These are phyloP conservation scores for Hypotaenidia philippensis DNA, from an alignment of 2,797 vertebrate species.

Conservation along the genomic window DNA sequence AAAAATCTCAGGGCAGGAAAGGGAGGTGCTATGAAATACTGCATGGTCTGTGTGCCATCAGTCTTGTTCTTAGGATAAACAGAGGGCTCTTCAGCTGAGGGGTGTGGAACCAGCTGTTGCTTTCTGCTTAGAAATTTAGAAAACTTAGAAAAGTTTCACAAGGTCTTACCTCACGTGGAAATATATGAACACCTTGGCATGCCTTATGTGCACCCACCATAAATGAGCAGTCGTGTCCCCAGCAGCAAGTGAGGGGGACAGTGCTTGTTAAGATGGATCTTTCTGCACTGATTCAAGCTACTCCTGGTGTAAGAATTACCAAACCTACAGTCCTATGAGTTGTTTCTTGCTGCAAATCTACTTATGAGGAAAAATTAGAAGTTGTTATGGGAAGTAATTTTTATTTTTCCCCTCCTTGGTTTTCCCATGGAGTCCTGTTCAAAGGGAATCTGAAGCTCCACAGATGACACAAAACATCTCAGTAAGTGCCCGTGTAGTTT, in stretches of 20 bases:
- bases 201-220: rapidly evolving
- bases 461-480: neutral
- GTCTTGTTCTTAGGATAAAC: neutral
- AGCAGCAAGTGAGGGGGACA: neutral
- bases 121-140: neutral
- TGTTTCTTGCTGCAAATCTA: neutral
- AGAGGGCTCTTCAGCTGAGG: neutral
- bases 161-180: neutral
- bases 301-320: neutral
- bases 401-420: neutral
- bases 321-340: neutral
- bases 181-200: neutral
- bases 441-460: neutral
- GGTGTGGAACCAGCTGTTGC: neutral
- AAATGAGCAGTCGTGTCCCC: rapidly evolving
- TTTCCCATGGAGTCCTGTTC: rapidly evolving
- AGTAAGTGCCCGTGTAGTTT: neutral
- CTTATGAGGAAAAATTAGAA: neutral
- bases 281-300: neutral
- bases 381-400: neutral
- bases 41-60: neutral
- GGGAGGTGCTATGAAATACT: neutral
- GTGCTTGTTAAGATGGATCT: neutral
- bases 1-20: neutral
- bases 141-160: neutral